Percentiles rank a stretch among this genome's conserved stretches.
These are phyloP conservation scores for Euzophera pinguis DNA, from an alignment of 2,888 invertebrate genomes.

Conservation along the genomic window DNA sequence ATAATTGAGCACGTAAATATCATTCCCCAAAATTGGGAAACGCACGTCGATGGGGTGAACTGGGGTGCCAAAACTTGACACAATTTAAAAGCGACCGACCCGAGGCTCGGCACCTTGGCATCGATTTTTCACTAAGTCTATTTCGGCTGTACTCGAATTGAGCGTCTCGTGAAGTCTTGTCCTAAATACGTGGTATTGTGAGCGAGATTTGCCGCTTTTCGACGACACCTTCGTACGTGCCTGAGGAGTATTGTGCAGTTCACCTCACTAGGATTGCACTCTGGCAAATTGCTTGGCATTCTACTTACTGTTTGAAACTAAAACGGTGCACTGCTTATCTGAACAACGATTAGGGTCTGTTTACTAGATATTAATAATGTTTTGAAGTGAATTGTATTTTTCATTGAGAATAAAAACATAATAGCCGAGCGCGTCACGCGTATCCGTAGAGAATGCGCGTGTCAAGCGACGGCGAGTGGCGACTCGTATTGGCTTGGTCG, in stretches of 20 bases:
- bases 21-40: background rate
- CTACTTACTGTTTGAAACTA: constrained; percentile 13
- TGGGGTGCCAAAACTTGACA: constrained; percentile 54
- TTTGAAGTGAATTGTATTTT: background rate
- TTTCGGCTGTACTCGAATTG: constrained; percentile 49
- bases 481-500: no score
- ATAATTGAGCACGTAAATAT: background rate
- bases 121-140: constrained; percentile 63
- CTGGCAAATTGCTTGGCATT: constrained; percentile 37
- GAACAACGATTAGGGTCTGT: background rate
- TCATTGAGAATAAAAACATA: no score
- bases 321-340: background rate
- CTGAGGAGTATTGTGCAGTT: constrained; percentile 20
- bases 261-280: constrained; percentile 34
- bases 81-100: constrained; percentile 49
- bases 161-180: constrained; percentile 26
- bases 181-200: constrained; percentile 52
- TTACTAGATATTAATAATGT: background rate
- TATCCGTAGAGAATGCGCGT: no score
- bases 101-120: constrained; percentile 38
- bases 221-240: constrained; percentile 18
- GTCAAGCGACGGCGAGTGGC: no score
- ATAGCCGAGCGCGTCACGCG: no score
- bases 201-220: constrained; percentile 27
- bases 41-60: constrained; percentile 13